Base-by-base conservation (phyloP, 2,888 invertebrate species). In the Macaria liturata region DNA sequence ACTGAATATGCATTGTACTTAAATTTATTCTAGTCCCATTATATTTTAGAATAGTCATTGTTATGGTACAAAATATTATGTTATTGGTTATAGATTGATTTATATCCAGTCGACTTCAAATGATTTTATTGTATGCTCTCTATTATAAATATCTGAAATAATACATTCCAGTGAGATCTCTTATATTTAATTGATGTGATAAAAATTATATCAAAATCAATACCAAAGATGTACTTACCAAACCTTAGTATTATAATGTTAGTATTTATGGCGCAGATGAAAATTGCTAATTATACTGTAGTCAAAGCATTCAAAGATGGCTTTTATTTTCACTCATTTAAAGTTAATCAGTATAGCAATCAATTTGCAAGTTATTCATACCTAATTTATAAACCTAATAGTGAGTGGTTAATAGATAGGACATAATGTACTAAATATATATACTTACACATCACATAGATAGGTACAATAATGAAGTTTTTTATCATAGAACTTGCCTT, bases 271-370 rank as follows among this genome's bases (percentile, higher is more conserved):
- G 57, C 68, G 66, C 69, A 68, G 67, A 67, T 61, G 61, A 66
- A 66, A 66, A 67, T 74, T 66, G 68, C 69, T 72, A 69, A 73
- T 69, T 75, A 76, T 74, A 74, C 75, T 72, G 76, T 83, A 83
- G 78, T 74, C 75, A 69, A 81, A 76, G 80, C 80, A 83, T 77
- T 69, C 46, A 54, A 39, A 9, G 8, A 20, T 52, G 57, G 32
- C 69, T 74, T 76, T 60, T 61, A 71, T 75, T 69, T 45, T 43
- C 9, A 31, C 20, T 45, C 20, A 20, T 20, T 20, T 20, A 20
- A 20, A 20, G 20, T 20, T 20, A 20, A 20, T 20, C 20, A 20
- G 20, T 20, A 20, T 20, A 20, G 20, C 20, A 20, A 20, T 20
- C 1, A 20, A 20, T 20, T 20, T 20, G 20, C n/a, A n/a, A n/a